These are phyloP conservation scores for Formicarius rufipectus DNA, from an alignment of 2,113 vertebrate species.

Conservation along the genomic window DNA sequence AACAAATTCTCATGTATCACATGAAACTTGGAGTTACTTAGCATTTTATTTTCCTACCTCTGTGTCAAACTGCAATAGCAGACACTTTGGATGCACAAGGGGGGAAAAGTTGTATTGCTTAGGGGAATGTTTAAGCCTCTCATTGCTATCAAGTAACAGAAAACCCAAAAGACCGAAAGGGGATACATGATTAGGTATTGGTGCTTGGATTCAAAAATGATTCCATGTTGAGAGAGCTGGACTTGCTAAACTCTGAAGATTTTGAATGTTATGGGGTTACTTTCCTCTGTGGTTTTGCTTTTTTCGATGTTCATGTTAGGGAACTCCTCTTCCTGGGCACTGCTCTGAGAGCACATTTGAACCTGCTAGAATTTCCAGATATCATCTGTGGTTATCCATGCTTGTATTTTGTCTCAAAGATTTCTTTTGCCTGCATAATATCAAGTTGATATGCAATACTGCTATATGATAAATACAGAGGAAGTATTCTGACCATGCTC, in stretches of 20 bases:
- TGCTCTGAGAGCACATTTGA: not conserved
- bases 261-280: not conserved
- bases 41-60: slow-evolving; percentile 4
- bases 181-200: not conserved
- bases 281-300: not conserved
- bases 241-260: not conserved
- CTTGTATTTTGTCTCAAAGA: not conserved
- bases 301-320: not conserved
- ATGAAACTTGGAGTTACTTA: not conserved
- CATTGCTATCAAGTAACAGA: not conserved
- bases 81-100: not conserved
- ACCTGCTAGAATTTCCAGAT: not conserved
- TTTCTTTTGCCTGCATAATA: not conserved
- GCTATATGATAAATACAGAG: not conserved
- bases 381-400: not conserved
- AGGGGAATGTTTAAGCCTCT: not conserved
- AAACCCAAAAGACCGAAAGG: not conserved
- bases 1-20: not conserved
- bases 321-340: not conserved
- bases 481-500: not conserved
- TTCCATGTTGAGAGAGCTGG: slow-evolving; percentile 36
- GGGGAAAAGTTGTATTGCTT: not conserved
- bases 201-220: slow-evolving; percentile 23
- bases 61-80: not conserved
- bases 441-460: not conserved